These are phyloP conservation scores for Chaenodraco wilsoni DNA, from an alignment of 2,797 vertebrate species.

Conservation along the genomic window DNA sequence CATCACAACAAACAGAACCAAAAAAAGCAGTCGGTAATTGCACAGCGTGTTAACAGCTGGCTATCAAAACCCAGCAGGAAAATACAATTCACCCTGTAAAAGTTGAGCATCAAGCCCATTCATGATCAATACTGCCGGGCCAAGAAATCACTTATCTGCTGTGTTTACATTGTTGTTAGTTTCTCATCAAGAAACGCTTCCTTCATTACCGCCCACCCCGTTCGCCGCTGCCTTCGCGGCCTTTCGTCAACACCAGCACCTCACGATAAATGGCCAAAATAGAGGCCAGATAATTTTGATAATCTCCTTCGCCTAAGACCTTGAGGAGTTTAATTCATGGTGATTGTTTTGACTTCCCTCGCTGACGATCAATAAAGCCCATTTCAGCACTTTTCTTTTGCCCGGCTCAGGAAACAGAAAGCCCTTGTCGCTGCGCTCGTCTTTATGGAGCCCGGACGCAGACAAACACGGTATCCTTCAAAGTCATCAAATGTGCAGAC, in stretches of 20 bases:
- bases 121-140: slow-evolving; percentile 71
- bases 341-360: slow-evolving; percentile 77
- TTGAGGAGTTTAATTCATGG: slow-evolving; percentile 82
- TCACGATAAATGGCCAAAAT: slow-evolving; percentile 63
- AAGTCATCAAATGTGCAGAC: slow-evolving; percentile 62
- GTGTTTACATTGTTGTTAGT: slow-evolving; percentile 73
- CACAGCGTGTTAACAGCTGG: slow-evolving; percentile 71
- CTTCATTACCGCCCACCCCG: slow-evolving; percentile 41
- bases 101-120: slow-evolving; percentile 71
- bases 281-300: slow-evolving; percentile 75
- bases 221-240: slow-evolving; percentile 26
- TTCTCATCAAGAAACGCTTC: slow-evolving; percentile 69
- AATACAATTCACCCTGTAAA: slow-evolving; percentile 67
- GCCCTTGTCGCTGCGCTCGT: slow-evolving; percentile 43
- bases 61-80: slow-evolving; percentile 72
- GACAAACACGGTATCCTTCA: slow-evolving; percentile 58
- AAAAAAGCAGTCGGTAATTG: slow-evolving; percentile 64
- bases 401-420: slow-evolving; percentile 53
- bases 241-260: slow-evolving; percentile 65
- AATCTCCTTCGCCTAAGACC: slow-evolving; percentile 80
- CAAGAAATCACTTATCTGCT: slow-evolving; percentile 70
- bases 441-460: slow-evolving; percentile 50
- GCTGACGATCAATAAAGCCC: slow-evolving; percentile 74
- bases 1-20: slow-evolving; percentile 69
- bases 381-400: slow-evolving; percentile 71